A percentile compares a stretch with the other conserved stretches of the same genome.
These are phyloP conservation scores for Andrena bicolor DNA, from an alignment of 2,888 invertebrate genomes.

Conservation along the genomic window DNA sequence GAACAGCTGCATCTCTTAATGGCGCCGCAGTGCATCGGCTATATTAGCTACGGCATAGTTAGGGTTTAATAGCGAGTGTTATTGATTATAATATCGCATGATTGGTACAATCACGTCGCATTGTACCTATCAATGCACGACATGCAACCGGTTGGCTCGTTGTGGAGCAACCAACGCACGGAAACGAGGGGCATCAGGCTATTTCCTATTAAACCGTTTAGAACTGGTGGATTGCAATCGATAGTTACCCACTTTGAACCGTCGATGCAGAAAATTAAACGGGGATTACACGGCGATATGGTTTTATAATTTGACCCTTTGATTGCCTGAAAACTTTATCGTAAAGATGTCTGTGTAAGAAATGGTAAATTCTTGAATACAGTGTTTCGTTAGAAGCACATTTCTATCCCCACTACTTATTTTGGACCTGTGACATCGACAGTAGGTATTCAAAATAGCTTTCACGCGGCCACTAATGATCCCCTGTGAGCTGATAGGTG, in stretches of 20 bases:
- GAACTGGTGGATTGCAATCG: slow-evolving; percentile 52
- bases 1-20: slow-evolving; percentile 62
- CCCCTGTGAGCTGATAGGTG: slow-evolving; percentile 75
- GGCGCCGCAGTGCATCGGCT: slow-evolving; percentile 64
- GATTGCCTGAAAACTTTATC: not conserved
- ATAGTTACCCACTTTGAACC: slow-evolving; percentile 34
- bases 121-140: slow-evolving; percentile 78
- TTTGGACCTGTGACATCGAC: slow-evolving; percentile 52
- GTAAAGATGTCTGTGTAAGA: not conserved
- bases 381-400: not conserved
- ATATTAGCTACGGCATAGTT: slow-evolving; percentile 72
- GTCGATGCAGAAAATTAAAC: slow-evolving; percentile 20
- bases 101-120: slow-evolving; percentile 81
- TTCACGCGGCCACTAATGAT: slow-evolving; percentile 81
- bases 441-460: slow-evolving; percentile 80
- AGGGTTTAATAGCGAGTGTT: slow-evolving; percentile 77
- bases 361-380: not conserved
- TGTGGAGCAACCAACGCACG: slow-evolving; percentile 64
- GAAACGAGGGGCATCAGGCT: slow-evolving; percentile 55
- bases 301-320: not conserved
- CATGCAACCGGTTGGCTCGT: slow-evolving; percentile 76
- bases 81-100: slow-evolving; percentile 84
- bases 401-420: no score
- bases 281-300: not conserved
- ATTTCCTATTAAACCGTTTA: slow-evolving; percentile 48